Conservation (phyloP, 2,797 vertebrate genomes). For the Sebastes wilsoni region DNA sequence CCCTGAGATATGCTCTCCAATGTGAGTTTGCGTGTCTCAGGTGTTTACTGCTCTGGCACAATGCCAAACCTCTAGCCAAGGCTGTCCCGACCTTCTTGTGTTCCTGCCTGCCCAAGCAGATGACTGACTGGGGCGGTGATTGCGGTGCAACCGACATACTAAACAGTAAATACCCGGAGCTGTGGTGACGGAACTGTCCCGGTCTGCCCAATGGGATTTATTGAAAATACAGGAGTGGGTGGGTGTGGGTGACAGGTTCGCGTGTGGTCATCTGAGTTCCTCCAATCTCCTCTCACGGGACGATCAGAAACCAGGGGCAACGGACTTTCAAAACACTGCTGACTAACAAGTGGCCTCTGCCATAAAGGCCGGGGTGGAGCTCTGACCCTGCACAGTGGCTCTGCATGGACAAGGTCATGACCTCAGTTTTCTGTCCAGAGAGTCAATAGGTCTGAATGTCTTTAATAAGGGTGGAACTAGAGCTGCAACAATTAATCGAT, state of each 20-base stretch:
- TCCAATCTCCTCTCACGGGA: not conserved
- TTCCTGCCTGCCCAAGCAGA: conserved; percentile 30
- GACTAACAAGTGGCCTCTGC: conserved; percentile 14
- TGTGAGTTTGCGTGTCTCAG: not conserved
- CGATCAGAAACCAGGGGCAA: not conserved
- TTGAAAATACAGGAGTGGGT: conserved; percentile 9
- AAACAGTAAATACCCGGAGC: conserved; percentile 28
- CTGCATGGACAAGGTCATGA: not conserved
- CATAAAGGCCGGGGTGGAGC: not conserved
- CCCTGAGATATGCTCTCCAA: not conserved
- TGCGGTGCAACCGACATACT: conserved; percentile 7
- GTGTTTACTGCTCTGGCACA: conserved; percentile 37
- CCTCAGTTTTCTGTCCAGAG: not conserved
- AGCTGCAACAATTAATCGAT: no score
- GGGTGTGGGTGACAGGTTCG: not conserved
- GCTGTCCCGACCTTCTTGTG: conserved; percentile 47
- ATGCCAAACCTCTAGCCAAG: conserved; percentile 46
- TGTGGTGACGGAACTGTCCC: not conserved
- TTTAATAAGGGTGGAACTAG: not conserved
- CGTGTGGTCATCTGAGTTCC: not conserved
- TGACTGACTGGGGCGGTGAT: conserved; percentile 36
- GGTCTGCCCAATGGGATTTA: not conserved
- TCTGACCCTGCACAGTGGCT: not conserved
- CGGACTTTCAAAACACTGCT: not conserved
- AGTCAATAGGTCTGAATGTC: not conserved